Percentiles rank a stretch among this genome's conserved stretches.
These are phyloP conservation scores for Polypedilum vanderplanki DNA, from an alignment of 1,140 invertebrate genomes.

Conservation along the genomic window DNA sequence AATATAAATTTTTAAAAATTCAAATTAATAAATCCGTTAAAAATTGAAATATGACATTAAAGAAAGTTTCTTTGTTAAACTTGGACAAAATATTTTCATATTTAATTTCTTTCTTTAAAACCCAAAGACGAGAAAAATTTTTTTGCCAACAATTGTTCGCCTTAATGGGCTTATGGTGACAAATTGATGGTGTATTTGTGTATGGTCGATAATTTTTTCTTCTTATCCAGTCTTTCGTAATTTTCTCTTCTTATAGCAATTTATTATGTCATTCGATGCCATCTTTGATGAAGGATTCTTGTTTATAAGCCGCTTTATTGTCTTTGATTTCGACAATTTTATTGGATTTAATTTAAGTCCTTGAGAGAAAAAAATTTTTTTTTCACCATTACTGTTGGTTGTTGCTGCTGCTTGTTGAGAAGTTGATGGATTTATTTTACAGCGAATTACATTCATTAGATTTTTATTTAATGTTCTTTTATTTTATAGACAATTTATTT, in stretches of 20 bases:
- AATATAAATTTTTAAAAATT: too few species aligned
- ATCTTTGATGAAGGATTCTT: conserved; percentile 4
- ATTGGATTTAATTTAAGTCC: conserved; percentile 13
- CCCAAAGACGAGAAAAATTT: too few species aligned
- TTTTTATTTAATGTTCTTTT: background rate
- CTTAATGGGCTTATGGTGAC: conserved; percentile 16
- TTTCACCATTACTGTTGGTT: background rate
- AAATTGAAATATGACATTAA: too few species aligned
- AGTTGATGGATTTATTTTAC: background rate
- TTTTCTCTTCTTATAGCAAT: background rate
- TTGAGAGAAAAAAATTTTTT: background rate
- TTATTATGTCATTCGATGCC: background rate
- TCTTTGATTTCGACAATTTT: conserved; percentile 6
- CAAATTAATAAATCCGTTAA: too few species aligned
- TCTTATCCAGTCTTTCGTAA: background rate
- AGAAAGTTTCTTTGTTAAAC: too few species aligned
- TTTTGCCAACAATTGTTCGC: background rate
- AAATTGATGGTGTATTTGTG: conserved; percentile 2
- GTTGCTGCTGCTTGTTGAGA: background rate
- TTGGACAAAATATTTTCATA: too few species aligned
- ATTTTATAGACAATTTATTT: background rate
- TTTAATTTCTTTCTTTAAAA: too few species aligned
- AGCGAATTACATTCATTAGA: background rate
- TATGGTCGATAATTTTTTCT: background rate
- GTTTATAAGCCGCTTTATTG: background rate